phyloP scores from a whole-genome alignment of 2,888 invertebrate species.

The Drosophila crucigera region DNA sequence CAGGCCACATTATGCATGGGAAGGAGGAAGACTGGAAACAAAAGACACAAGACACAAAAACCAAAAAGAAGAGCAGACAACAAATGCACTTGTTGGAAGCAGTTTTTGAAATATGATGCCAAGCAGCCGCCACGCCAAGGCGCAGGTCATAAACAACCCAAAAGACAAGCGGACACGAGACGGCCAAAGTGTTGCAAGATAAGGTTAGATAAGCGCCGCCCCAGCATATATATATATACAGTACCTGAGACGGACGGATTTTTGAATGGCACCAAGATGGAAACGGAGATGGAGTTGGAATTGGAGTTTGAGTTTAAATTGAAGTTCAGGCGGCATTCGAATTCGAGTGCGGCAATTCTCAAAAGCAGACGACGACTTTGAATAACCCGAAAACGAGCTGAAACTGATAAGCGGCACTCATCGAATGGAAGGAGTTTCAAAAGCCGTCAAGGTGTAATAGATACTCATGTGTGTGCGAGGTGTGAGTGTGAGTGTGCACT shows the following conservation, averaged over 20 bases:
- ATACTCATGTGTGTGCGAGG: background rate
- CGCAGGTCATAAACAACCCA: constrained; percentile 76
- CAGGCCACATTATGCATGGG: constrained; percentile 4
- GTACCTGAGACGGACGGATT: constrained; percentile 47
- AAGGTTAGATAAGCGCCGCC: constrained; percentile 77
- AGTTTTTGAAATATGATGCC: constrained; percentile 77
- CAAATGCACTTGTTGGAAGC: constrained; percentile 73
- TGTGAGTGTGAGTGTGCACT: background rate
- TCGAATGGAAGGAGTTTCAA: constrained; percentile 20
- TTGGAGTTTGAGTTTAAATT: background rate
- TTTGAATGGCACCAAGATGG: constrained; percentile 23
- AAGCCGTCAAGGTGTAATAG: constrained; percentile 9
- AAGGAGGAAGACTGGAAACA: constrained; percentile 31
- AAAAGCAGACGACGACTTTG: constrained; percentile 19
- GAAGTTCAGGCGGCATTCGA: constrained; percentile 28
- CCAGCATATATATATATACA: background rate
- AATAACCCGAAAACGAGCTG: constrained; percentile 21
- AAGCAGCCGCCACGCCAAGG: constrained; percentile 45
- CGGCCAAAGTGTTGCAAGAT: constrained; percentile 74
- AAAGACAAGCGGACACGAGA: constrained; percentile 29
- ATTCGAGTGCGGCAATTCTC: constrained; percentile 41
- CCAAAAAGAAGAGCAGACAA: constrained; percentile 51
- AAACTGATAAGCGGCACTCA: constrained; percentile 35
- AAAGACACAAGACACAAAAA: constrained; percentile 23
- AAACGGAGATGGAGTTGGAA: background rate